Base-by-base conservation (phyloP, 2,797 vertebrate species). In the Onychomys torridus region DNA sequence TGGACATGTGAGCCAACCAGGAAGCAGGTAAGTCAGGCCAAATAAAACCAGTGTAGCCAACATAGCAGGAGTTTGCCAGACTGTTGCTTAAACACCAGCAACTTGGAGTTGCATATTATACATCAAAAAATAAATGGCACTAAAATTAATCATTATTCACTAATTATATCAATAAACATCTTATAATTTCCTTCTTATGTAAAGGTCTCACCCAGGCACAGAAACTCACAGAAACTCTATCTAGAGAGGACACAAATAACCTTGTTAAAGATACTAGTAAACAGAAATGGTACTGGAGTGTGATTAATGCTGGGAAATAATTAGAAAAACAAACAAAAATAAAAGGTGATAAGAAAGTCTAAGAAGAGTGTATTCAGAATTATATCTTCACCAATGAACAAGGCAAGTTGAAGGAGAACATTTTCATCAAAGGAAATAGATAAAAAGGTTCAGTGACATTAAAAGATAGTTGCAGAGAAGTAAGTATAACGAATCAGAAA, bases 111-210 rank as follows among this genome's bases (percentile, higher is more conserved):
- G 32, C 25, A 93, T 69, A 89, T 87, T 93, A 96, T 49, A 19
- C 59, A 82, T 85, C 46, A 90, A 95, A 97, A 94, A 97, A 34
- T 78, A 92, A 92, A 84, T 67, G 89, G 52, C 34, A 94, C 40
- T 61, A 77, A 55, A 89, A 91, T 55, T 43, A 73, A 4, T 75
- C 57, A 34, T 87, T 83, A 81, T 73, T 90, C 57, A 75, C 69
- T 65, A 83, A 67, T n/a, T 69, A 65, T 23, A 52, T 79, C 65
- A 89, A 87, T 32, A 79, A 65, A 59, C 34, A 90, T 52, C 40
- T 63, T n/a, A 37, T 46, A 55, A 76, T 71, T 59, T 29, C 69
- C 49, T 57, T 69, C 9, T 49, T 75, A 57, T 82, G 11, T 71
- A 73, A 95, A 27, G 5, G n/a, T 43, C 71, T 88, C 71, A 59